Conservation (phyloP, 1,140 invertebrate species). For the Phocides pigmalion region DNA sequence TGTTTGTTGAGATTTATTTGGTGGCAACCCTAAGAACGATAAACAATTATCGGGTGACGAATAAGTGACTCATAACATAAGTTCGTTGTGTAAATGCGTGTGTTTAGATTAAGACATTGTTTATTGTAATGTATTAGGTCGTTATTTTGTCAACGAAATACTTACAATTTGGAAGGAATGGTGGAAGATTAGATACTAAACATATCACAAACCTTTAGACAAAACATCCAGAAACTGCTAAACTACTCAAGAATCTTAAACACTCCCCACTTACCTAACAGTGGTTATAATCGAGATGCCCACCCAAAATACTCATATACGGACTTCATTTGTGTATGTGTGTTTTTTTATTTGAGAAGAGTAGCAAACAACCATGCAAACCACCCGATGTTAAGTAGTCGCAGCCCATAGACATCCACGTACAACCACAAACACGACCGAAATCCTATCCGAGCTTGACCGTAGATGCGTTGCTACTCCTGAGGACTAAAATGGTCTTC, state of each 20-base stretch:
- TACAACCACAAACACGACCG: no score
- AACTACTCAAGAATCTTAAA: not conserved
- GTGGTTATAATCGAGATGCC: no score
- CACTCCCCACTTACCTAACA: not conserved
- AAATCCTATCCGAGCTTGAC: no score
- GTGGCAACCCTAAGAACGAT: slow-evolving; percentile 22
- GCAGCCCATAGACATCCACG: no score
- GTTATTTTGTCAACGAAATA: slow-evolving; percentile 43
- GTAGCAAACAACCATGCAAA: no score
- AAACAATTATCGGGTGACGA: slow-evolving; percentile 38
- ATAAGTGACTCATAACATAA: slow-evolving; percentile 45
- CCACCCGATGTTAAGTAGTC: no score
- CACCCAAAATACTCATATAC: no score
- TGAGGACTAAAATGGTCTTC: no score
- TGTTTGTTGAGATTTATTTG: not conserved
- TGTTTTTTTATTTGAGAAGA: no score
- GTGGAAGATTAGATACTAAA: slow-evolving; percentile 39
- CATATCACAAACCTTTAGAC: not conserved
- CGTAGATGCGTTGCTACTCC: no score
- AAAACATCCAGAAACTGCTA: slow-evolving; percentile 11
- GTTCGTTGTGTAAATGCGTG: slow-evolving; percentile 31
- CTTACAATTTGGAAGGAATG: slow-evolving; percentile 33
- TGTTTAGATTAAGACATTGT: slow-evolving; percentile 47
- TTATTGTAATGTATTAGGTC: slow-evolving; percentile 46
- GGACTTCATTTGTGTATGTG: no score